phyloP scores from a whole-genome alignment of 2,888 invertebrate genomes.

The Macrosoma leucophasiata region DNA sequence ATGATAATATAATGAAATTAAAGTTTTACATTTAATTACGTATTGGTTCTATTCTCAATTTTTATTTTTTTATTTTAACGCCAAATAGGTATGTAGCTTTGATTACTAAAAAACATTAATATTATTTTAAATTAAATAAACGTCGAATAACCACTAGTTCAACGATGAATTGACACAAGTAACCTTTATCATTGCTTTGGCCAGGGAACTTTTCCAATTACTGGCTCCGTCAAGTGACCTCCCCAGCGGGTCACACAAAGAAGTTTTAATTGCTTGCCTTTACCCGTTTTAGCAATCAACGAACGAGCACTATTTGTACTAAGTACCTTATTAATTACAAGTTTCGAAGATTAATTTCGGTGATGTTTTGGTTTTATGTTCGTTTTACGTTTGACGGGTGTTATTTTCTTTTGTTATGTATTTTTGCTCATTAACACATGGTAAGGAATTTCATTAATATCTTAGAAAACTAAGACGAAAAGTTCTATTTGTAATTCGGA shows the following conservation, averaged over 20 bases:
- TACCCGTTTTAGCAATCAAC: constrained; percentile 56
- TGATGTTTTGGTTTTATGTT: not conserved
- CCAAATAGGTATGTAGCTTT: not conserved
- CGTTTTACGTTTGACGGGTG: not conserved
- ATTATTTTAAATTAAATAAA: too few species aligned
- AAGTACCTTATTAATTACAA: constrained; percentile 5
- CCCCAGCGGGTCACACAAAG: constrained; percentile 52
- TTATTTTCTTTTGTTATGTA: not conserved
- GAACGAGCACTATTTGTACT: constrained; percentile 49
- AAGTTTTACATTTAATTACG: not conserved
- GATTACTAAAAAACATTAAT: constrained; percentile 11
- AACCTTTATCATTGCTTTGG: constrained; percentile 48
- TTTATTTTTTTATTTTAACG: not conserved
- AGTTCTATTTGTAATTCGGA: too few species aligned
- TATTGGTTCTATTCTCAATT: not conserved
- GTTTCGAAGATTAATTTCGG: constrained; percentile 7
- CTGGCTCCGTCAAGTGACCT: constrained; percentile 62
- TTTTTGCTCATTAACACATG: too few species aligned
- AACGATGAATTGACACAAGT: constrained; percentile 59
- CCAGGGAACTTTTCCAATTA: constrained; percentile 62
- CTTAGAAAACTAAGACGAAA: too few species aligned
- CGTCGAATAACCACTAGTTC: too few species aligned
- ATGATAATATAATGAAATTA: too few species aligned
- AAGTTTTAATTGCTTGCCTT: constrained; percentile 73
- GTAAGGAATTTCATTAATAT: too few species aligned